Conservation (phyloP, 2,113 vertebrate species). For the Protomyctophum bolini region DNA sequence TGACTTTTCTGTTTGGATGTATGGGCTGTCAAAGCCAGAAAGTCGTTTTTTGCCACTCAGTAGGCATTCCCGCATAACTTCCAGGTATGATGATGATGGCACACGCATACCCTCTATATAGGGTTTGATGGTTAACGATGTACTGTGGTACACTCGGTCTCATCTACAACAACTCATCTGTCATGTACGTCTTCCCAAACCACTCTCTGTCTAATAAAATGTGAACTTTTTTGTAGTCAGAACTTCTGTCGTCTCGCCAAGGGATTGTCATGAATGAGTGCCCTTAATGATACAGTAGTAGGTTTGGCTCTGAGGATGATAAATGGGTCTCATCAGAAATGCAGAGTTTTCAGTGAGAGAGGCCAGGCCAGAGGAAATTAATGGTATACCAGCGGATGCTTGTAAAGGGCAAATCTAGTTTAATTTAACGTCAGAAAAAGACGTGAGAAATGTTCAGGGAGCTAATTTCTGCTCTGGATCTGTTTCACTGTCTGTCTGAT, state of each 20-base stretch:
- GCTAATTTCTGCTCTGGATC: neutral
- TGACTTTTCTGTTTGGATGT: too few relatives aligned
- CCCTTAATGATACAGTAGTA: slow-evolving; percentile 35
- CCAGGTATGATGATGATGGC: too few relatives aligned
- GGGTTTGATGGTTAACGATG: too few relatives aligned
- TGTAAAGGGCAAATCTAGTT: slow-evolving; percentile 20
- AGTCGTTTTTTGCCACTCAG: too few relatives aligned
- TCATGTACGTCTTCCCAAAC: too few relatives aligned
- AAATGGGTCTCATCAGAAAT: slow-evolving; percentile 10
- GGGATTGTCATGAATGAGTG: slow-evolving; percentile 24
- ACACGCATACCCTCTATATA: too few relatives aligned
- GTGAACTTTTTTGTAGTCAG: neutral
- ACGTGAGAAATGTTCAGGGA: neutral
- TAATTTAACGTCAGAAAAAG: slow-evolving; percentile 6
- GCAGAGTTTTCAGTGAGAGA: neutral
- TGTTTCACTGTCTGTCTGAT: neutral
- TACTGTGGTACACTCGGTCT: too few relatives aligned
- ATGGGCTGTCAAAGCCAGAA: too few relatives aligned
- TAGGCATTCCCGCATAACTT: too few relatives aligned
- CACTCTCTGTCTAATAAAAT: slow-evolving; percentile 18
- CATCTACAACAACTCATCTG: too few relatives aligned
- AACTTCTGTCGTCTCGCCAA: neutral
- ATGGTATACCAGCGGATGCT: slow-evolving; percentile 12
- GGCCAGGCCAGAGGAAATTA: slow-evolving; percentile 25
- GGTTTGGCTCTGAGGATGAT: slow-evolving; percentile 21